Conservation (phyloP, 2,888 invertebrate genomes). For the Volucella zonaria region DNA sequence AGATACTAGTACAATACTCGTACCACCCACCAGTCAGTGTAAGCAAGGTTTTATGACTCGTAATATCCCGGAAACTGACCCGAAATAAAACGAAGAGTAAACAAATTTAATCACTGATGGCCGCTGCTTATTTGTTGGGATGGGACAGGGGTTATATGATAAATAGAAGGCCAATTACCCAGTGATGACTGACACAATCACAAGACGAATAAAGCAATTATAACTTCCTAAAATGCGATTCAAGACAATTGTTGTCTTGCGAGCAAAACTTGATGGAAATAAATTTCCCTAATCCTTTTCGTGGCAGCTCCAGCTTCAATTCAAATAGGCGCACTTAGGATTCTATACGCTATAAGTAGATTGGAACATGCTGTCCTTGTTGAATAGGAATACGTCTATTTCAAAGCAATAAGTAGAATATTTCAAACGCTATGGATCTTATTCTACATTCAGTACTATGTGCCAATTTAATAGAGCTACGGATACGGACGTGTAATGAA, state of each 20-base stretch:
- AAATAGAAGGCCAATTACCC: slow-evolving; percentile 44
- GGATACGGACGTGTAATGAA: slow-evolving; percentile 52
- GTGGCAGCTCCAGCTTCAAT: slow-evolving; percentile 3
- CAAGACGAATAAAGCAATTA: slow-evolving; percentile 60
- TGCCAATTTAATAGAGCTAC: slow-evolving; percentile 47
- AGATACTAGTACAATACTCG: slow-evolving; percentile 22
- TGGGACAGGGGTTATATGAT: not conserved
- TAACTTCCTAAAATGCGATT: slow-evolving; percentile 33
- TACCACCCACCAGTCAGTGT: not conserved
- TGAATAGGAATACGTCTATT: slow-evolving; percentile 41
- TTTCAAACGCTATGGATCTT: slow-evolving; percentile 8
- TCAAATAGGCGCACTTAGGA: slow-evolving; percentile 28
- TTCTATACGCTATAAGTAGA: slow-evolving; percentile 1
- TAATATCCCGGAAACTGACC: not conserved
- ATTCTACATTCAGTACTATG: slow-evolving; percentile 38
- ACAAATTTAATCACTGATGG: slow-evolving; percentile 31
- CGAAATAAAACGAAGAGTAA: slow-evolving; percentile 21
- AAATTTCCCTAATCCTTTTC: slow-evolving; percentile 53
- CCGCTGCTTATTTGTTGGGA: not conserved
- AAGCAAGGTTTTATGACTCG: not conserved
- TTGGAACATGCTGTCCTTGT: not conserved
- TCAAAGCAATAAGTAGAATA: slow-evolving; percentile 45
- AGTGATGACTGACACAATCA: slow-evolving; percentile 13
- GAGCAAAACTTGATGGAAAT: slow-evolving; percentile 29
- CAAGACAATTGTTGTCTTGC: slow-evolving; percentile 5